Evolutionary conservation across 2,113 vertebrate genomes (phyloP).

Genomic region (Tetrax tetrax): DNA sequence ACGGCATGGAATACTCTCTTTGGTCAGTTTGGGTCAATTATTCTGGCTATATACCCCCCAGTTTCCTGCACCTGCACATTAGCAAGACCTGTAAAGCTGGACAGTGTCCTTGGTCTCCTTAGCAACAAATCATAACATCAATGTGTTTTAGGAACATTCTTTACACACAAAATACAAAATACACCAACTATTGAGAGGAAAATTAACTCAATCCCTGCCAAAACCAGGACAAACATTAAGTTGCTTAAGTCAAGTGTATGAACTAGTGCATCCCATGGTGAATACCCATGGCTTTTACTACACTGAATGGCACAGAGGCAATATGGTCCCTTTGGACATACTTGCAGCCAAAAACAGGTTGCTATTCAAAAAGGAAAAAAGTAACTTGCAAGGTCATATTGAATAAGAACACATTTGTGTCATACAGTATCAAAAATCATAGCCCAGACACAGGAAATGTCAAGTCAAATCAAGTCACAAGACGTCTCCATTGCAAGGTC

Average conservation of each 20-base stretch:
- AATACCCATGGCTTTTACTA: neutral
- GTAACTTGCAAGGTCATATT: neutral
- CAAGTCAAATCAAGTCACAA: conserved; percentile 24
- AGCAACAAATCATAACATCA: too few species aligned
- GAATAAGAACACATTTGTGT: conserved; percentile 11
- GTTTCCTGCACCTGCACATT: too few species aligned
- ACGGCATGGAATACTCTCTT: too few species aligned
- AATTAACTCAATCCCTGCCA: too few species aligned
- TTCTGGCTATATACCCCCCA: too few species aligned
- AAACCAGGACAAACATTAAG: neutral
- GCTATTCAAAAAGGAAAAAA: neutral
- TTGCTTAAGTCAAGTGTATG: neutral
- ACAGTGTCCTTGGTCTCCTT: too few species aligned
- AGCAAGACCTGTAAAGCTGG: too few species aligned
- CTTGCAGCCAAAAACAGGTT: neutral
- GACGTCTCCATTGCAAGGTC: neutral
- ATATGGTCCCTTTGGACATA: neutral
- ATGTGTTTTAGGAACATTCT: too few species aligned
- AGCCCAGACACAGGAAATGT: neutral
- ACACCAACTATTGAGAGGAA: too few species aligned
- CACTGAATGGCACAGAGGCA: neutral
- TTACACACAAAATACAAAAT: too few species aligned
- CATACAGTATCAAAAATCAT: neutral
- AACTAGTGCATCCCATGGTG: neutral
- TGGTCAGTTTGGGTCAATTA: too few species aligned